Evolutionary conservation across 2,888 invertebrate genomes (phyloP), one percentile per base, ranked within the genome.

Genomic region (Drosophila limbata): DNA sequence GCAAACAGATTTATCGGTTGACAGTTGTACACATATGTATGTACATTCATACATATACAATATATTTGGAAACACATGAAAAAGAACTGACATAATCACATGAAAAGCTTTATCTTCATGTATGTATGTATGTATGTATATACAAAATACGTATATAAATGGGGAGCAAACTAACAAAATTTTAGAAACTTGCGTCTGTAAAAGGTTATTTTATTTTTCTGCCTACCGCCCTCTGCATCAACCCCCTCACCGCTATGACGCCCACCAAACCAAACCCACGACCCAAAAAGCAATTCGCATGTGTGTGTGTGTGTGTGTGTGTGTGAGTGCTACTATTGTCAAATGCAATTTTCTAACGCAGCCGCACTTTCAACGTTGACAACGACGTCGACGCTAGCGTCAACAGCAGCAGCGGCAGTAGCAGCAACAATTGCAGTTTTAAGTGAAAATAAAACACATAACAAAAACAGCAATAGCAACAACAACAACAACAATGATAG

Each of bases 311-410:
- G 47, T 50, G 45, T 42, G 42, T 63, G 6, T 51, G 40, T 53
- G 50, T 65, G 52, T 66, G 69, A 57, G 53, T 64, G 69, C 52
- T 66, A 56, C 68, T 86, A 81, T 89, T 81, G 77, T 79, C 75
- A 86, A 83, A 86, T 86, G 90, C 88, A 90, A 85, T 89, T 89
- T 91, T 91, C 90, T 91, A 91, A 91, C 90, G 90, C 90, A 91
- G 91, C 81, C 90, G 90, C 90, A 91, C 84, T 84, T 85, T 84
- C 82, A 69, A 73, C 88, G 70, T 69, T 82, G 85, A 84, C 84
- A 79, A 77, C 80, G 48, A 31, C 66, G 63, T 11, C 51, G 60
- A 52, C 69, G 59, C 28, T 68, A 21, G 37, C 64, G 60, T 37
- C 63, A 33, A n/a, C 55, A 57, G 39, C 71, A 57, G 51, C 77